These are phyloP conservation scores for Marasmarcha lunaedactyla DNA, from an alignment of 2,888 invertebrate species.

Conservation along the genomic window DNA sequence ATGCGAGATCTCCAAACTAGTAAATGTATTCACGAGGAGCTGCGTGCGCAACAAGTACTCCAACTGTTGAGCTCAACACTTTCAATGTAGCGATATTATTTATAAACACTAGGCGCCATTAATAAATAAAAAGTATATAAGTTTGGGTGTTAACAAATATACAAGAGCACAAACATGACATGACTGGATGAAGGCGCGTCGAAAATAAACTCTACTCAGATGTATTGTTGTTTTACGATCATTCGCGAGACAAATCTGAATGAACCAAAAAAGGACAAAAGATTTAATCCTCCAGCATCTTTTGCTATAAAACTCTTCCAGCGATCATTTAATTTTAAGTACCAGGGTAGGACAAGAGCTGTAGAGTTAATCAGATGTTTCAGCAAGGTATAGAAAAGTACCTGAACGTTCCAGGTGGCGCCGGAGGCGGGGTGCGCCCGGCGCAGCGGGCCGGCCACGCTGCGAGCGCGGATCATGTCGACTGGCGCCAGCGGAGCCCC, in stretches of 20 bases:
- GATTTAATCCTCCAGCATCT: no score
- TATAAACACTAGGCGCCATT: not conserved
- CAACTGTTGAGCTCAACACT: constrained; percentile 52
- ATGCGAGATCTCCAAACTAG: no score
- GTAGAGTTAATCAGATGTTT: no score
- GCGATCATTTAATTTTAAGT: no score
- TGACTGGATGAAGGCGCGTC: no score
- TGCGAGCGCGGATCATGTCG: constrained; percentile 61
- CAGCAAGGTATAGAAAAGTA: constrained; percentile 24
- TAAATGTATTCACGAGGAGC: constrained; percentile 38
- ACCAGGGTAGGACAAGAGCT: no score
- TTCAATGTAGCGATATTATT: not conserved
- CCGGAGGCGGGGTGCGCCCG: constrained; percentile 83
- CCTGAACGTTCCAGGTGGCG: constrained; percentile 87
- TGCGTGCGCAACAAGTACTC: constrained; percentile 60
- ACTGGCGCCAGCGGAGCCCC: constrained; percentile 44
- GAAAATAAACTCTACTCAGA: no score
- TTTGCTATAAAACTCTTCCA: no score
- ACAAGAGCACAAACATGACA: no score
- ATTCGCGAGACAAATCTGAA: no score
- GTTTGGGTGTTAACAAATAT: not conserved
- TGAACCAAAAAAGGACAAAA: no score
- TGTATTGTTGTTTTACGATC: no score
- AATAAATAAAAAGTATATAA: not conserved
- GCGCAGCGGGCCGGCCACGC: constrained; percentile 72